A percentile compares a stretch with the other conserved stretches of the same genome.
Conservation (phyloP, 2,888 invertebrate species). For the Habrosyne pyritoides region DNA sequence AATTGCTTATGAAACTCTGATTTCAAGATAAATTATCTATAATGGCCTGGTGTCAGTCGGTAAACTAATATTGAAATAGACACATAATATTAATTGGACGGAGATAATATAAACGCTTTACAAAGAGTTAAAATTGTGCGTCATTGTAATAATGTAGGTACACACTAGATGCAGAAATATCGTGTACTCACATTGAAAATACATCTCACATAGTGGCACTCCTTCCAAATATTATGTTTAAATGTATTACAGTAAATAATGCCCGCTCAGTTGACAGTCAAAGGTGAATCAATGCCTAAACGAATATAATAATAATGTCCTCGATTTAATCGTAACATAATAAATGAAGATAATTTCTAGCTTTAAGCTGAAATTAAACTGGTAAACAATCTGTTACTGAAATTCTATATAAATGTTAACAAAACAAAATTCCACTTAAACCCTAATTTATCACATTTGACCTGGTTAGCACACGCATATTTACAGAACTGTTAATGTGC, state of each 20-base stretch:
- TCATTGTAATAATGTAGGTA: conserved; percentile 43
- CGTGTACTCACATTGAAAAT: conserved; percentile 12
- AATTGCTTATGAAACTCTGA: conserved; percentile 21
- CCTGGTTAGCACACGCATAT: conserved; percentile 76
- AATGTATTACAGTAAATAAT: conserved; percentile 61
- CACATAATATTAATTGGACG: conserved; percentile 70
- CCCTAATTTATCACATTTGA: conserved; percentile 81
- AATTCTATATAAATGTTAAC: conserved; percentile 31
- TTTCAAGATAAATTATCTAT: background rate
- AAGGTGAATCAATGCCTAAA: conserved; percentile 41
- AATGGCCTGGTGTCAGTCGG: conserved; percentile 37
- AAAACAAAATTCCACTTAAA: conserved; percentile 62
- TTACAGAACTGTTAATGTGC: conserved; percentile 74
- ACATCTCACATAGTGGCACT: conserved; percentile 36
- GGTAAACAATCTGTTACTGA: conserved; percentile 37
- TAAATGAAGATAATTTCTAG: conserved; percentile 29
- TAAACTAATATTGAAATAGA: conserved; percentile 47
- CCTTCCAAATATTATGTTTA: conserved; percentile 45
- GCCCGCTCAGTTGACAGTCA: conserved; percentile 67
- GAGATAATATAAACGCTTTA: conserved; percentile 65
- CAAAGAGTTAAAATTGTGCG: conserved; percentile 73
- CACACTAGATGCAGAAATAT: conserved; percentile 5
- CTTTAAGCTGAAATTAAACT: conserved; percentile 41
- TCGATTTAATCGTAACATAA: conserved; percentile 22
- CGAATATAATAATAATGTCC: conserved; percentile 30